A percentile compares a stretch with the other conserved stretches of the same genome.
phyloP scores from a whole-genome alignment of 1,140 invertebrate species.

The Drosophila varians region DNA sequence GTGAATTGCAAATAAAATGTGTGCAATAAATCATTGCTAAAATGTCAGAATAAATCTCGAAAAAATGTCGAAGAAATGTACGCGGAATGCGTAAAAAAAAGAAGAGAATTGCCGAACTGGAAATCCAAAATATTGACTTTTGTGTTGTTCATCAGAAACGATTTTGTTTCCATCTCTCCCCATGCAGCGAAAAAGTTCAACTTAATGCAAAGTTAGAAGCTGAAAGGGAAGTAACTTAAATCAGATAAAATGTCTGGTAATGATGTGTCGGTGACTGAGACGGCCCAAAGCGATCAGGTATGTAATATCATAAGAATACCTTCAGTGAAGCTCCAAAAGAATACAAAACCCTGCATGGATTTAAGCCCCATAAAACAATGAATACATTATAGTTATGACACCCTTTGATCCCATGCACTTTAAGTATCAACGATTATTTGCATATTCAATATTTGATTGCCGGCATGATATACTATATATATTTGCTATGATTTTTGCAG shows the following conservation, averaged over 20 bases:
- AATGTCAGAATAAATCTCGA: conserved; percentile 30
- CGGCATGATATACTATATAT: conserved; percentile 25
- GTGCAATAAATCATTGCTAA: conserved; percentile 50
- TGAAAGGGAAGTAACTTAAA: conserved; percentile 16
- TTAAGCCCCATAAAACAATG: conserved; percentile 7
- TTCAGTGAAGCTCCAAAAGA: background rate
- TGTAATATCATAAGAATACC: conserved; percentile 20
- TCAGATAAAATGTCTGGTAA: conserved; percentile 69
- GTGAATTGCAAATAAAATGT: conserved; percentile 38
- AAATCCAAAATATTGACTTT: conserved; percentile 19
- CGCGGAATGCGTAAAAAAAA: conserved; percentile 11
- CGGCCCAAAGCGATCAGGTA: conserved; percentile 78
- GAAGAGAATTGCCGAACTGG: conserved; percentile 13
- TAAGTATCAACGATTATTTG: conserved; percentile 39
- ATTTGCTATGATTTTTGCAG: conserved; percentile 43
- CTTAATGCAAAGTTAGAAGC: conserved; percentile 48
- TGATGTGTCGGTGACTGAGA: conserved; percentile 72
- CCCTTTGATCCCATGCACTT: conserved; percentile 29
- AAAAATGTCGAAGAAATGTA: conserved; percentile 27
- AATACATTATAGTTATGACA: conserved; percentile 18
- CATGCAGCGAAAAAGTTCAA: conserved; percentile 28
- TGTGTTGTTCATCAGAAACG: conserved; percentile 19
- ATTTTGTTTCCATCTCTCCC: conserved; percentile 21
- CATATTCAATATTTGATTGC: conserved; percentile 42
- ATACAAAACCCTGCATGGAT: conserved; percentile 31